phyloP scores from a whole-genome alignment of 2,888 invertebrate genomes.

The Beris morrisii region DNA sequence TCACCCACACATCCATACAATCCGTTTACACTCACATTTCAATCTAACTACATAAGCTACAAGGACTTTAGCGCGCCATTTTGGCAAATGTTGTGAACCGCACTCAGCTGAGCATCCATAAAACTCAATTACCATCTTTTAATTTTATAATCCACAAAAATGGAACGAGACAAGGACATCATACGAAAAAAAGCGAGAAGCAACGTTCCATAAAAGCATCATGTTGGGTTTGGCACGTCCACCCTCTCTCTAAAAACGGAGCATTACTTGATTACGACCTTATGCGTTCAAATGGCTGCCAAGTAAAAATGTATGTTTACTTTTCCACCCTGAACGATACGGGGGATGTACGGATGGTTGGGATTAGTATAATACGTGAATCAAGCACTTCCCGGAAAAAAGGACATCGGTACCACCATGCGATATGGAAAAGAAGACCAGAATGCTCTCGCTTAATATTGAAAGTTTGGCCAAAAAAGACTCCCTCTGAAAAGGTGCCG shows the following conservation, averaged over 20 bases:
- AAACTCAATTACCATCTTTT: constrained; percentile 38
- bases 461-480: background rate
- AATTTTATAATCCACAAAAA: constrained; percentile 34
- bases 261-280: constrained; percentile 19
- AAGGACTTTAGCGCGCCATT: background rate
- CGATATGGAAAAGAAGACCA: too few species aligned
- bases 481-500: background rate
- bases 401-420: too few species aligned
- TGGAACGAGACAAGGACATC: constrained; percentile 13
- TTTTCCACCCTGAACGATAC: background rate
- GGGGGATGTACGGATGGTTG: background rate
- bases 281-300: constrained; percentile 6
- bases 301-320: constrained; percentile 17
- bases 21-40: constrained; percentile 17
- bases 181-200: background rate
- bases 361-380: constrained; percentile 9
- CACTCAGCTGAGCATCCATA: constrained; percentile 29
- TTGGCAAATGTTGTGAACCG: constrained; percentile 12
- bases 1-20: background rate
- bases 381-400: too few species aligned
- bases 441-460: too few species aligned
- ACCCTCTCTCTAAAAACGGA: background rate
- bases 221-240: constrained; percentile 4
- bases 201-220: background rate
- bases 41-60: constrained; percentile 19